Evolutionary conservation across 2,113 vertebrate genomes (phyloP), one percentile per base, ranked within the genome.

Genomic region (Periophthalmodon schlosseri): DNA sequence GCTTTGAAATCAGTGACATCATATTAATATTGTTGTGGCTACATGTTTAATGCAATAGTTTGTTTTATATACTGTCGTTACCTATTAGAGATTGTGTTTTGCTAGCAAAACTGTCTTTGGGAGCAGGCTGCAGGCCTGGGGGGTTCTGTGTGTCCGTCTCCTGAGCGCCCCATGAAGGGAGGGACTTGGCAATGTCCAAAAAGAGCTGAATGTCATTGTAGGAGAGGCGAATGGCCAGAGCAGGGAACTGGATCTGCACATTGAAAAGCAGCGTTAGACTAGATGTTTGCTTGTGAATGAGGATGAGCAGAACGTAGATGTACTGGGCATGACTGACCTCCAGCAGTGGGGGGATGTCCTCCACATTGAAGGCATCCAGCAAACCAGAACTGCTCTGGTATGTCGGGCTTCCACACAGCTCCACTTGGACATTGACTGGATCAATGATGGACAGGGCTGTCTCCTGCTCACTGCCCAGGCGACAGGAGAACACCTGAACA

Each of bases 191-290:
- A 28, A 99, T 99, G 0, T 97, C 96, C 87, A 99, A 70, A 83
- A 99, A 99, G 1, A 99, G 95, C 47, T 96, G 96, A 46, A 99
- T 96, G 73, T 99, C 98, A 0, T 99, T 99, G 89, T 99, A 99
- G 70, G 98, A 99, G 60, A 99, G 93, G 33, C 98, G 94, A 83
- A 99, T 99, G 84, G 97, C 95, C 87, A 99, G 87, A 18, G 94
- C 93, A 77, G 97, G 97, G 84, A 99, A 93, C 50, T 99, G 98
- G 87, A 99, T 95, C 98, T 99, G 89, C 33, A 69, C 2, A 79
- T 24, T 9, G 7, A 33, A 28, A n/a, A 61, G 9, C 52, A 72
- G 13, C 3, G 21, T 6, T 21, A 23, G 49, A 0, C 16, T 20
- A 20, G 49, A 39, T 39, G 36, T 39, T 39, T 39, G 9, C 36